phyloP scores from a whole-genome alignment of 2,113 vertebrate genomes.

The Columba livia region DNA sequence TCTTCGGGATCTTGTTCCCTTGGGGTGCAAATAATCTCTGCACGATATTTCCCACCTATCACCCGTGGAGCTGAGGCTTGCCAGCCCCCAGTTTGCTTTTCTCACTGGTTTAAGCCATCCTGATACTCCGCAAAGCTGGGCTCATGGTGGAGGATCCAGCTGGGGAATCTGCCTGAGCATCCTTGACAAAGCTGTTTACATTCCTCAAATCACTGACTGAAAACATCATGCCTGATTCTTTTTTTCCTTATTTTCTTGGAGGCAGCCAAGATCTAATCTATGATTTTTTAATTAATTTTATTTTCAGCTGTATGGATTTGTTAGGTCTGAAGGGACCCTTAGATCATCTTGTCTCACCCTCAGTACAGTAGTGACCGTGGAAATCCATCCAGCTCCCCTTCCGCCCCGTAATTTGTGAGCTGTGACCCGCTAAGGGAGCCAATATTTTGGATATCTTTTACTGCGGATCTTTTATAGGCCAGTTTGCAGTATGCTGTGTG shows the following conservation, averaged over 20 bases:
- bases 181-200: constrained; percentile 10
- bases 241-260: not conserved
- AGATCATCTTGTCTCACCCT: constrained; percentile 2
- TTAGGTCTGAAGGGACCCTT: constrained; percentile 7
- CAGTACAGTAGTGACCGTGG: not conserved
- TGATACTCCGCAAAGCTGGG: not conserved
- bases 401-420: not conserved
- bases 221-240: not conserved
- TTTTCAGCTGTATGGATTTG: not conserved
- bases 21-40: not conserved
- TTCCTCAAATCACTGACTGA: constrained; percentile 6
- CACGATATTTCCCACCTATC: not conserved
- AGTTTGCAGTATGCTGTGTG: not conserved
- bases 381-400: constrained; percentile 18
- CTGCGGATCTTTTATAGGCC: not conserved
- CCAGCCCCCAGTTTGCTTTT: not conserved
- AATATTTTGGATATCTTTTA: not conserved
- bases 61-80: not conserved
- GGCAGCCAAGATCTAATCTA: constrained; percentile 19
- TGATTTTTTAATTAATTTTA: not conserved
- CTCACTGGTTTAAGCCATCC: not conserved
- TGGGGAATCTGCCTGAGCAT: not conserved
- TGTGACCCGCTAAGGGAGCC: not conserved
- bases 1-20: fast-evolving
- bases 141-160: not conserved